phyloP scores from a whole-genome alignment of 2,113 vertebrate genomes.

The Lichenostomus cassidix region DNA sequence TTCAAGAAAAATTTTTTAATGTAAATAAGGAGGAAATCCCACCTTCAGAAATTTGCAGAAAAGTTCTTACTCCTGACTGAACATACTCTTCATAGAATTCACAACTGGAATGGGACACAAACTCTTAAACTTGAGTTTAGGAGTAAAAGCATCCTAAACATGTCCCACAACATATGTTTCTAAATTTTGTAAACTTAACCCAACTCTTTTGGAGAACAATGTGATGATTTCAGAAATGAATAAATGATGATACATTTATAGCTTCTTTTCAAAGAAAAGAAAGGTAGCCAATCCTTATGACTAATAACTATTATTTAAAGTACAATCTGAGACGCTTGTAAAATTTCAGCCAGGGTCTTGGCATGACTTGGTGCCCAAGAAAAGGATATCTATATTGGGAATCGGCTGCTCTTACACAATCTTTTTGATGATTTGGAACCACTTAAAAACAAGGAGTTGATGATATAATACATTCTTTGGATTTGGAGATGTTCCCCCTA shows the following conservation, averaged over 20 bases:
- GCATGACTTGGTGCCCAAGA: conserved; percentile 26
- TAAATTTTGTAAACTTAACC: conserved; percentile 20
- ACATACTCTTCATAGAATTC: not conserved
- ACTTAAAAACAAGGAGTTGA: conserved; percentile 52
- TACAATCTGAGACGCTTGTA: conserved; percentile 42
- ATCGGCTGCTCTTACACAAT: conserved; percentile 42
- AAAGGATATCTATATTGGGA: conserved; percentile 42
- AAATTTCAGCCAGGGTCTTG: conserved; percentile 52
- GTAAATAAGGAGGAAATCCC: not conserved
- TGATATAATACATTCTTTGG: conserved; percentile 37
- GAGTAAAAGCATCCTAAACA: not conserved
- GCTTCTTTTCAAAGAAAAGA: conserved; percentile 57
- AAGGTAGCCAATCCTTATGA: conserved; percentile 66
- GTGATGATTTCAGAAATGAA: conserved; percentile 26
- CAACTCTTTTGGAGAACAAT: conserved; percentile 7
- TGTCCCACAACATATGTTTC: not conserved
- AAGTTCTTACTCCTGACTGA: not conserved
- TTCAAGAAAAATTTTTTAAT: not conserved
- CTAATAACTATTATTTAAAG: conserved; percentile 63
- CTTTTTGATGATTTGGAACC: conserved; percentile 56
- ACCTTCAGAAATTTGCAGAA: not conserved
- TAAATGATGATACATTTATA: conserved; percentile 53
- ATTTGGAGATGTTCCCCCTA: conserved; percentile 40
- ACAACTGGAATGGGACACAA: not conserved
- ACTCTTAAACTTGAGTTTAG: not conserved